Conservation (phyloP, 2,113 vertebrate genomes). For the Dicrurus megarhynchus region DNA sequence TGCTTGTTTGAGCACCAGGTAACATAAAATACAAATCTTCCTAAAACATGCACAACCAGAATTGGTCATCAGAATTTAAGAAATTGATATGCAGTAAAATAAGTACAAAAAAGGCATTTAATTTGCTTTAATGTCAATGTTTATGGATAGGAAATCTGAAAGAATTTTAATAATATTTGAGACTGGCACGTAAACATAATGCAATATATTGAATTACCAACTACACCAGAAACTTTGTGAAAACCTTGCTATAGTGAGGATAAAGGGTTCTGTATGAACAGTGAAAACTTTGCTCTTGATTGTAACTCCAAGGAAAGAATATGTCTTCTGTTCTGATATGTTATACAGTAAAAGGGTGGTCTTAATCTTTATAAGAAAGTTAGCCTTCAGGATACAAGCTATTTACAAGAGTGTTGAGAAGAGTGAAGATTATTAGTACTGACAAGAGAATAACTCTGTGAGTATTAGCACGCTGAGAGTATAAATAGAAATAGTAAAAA, state of each 20-base stretch:
- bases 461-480: rapidly evolving
- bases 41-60: not conserved
- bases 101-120: not conserved
- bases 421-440: not conserved
- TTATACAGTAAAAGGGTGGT: not conserved
- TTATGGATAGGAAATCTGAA: not conserved
- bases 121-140: not conserved
- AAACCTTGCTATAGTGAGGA: not conserved
- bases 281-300: not conserved
- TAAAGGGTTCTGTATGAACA: not conserved
- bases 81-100: not conserved
- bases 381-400: not conserved
- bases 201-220: not conserved
- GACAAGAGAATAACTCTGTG: not conserved
- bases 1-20: not conserved
- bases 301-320: not conserved
- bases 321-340: not conserved
- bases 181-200: not conserved
- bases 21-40: not conserved
- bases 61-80: not conserved
- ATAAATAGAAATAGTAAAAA: not conserved
- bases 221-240: not conserved
- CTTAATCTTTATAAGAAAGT: not conserved
- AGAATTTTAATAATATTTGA: not conserved
- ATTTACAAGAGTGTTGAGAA: not conserved